Evolutionary conservation across 2,113 vertebrate species (phyloP).

Genomic region (Desmodus rotundus): DNA sequence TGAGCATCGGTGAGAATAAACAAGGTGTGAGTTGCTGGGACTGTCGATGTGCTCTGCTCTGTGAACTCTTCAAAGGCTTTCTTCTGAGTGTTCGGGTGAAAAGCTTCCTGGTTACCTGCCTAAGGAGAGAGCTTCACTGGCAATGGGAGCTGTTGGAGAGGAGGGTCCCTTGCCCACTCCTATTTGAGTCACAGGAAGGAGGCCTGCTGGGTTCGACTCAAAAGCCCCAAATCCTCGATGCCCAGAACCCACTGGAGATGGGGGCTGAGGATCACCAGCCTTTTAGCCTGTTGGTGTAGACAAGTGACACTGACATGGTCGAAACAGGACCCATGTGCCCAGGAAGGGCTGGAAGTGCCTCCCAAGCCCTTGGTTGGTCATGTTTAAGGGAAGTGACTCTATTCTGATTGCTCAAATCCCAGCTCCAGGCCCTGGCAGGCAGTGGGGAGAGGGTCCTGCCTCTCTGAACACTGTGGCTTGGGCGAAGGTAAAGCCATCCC

Average conservation of each 20-base stretch:
- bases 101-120: not conserved
- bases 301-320: fast-evolving
- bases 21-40: not conserved
- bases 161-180: too few relatives aligned
- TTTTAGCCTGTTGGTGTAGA: not conserved
- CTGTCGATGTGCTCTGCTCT: not conserved
- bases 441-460: not conserved
- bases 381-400: not conserved
- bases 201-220: too few relatives aligned
- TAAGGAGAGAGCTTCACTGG: not conserved
- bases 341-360: not conserved
- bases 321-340: not conserved
- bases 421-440: not conserved
- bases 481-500: not conserved
- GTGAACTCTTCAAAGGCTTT: not conserved
- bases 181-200: not conserved
- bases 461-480: not conserved
- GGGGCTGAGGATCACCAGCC: not conserved
- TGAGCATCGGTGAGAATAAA: not conserved
- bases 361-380: not conserved
- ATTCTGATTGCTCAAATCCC: not conserved
- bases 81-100: not conserved
- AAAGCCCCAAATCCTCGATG: not conserved
- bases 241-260: not conserved
- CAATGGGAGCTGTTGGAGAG: not conserved